Evolutionary conservation across 2,888 invertebrate species (phyloP).

Genomic region (Stenodera caucasica): DNA sequence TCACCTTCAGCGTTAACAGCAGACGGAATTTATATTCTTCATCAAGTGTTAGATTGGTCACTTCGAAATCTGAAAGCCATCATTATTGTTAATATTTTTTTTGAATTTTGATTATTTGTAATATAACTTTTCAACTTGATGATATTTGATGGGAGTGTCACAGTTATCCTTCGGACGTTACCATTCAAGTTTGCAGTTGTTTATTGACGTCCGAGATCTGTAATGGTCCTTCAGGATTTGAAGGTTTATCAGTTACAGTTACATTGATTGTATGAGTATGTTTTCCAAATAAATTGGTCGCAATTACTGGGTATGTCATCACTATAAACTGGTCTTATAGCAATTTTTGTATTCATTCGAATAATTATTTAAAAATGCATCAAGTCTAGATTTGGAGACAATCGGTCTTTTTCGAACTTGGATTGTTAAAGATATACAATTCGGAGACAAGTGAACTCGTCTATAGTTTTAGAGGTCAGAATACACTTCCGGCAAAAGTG

Average conservation of each 20-base stretch:
- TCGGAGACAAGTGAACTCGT: no score
- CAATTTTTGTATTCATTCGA: no score
- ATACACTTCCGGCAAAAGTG: no score
- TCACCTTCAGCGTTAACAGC: constrained; percentile 97
- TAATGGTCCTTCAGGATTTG: constrained; percentile 85
- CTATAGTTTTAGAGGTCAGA: no score
- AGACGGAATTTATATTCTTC: constrained; percentile 94
- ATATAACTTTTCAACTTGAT: constrained; percentile 86
- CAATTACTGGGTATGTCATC: constrained; percentile 85
- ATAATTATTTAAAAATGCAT: no score
- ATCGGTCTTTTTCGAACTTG: no score
- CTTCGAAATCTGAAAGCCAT: constrained; percentile 65
- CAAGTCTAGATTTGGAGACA: no score
- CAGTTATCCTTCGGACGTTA: constrained; percentile 94
- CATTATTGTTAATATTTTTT: background rate
- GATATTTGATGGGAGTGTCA: constrained; percentile 92
- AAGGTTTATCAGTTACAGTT: constrained; percentile 84
- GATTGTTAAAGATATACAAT: no score
- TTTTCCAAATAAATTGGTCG: constrained; percentile 84
- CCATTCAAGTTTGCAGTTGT: constrained; percentile 94
- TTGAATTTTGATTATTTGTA: background rate
- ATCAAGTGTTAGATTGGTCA: constrained; percentile 83
- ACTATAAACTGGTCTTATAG: constrained; percentile 77
- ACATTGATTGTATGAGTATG: constrained; percentile 82
- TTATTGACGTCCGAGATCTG: constrained; percentile 88